Conservation (phyloP, 2,797 vertebrate genomes). For the Mormyrus proboscirostris region DNA sequence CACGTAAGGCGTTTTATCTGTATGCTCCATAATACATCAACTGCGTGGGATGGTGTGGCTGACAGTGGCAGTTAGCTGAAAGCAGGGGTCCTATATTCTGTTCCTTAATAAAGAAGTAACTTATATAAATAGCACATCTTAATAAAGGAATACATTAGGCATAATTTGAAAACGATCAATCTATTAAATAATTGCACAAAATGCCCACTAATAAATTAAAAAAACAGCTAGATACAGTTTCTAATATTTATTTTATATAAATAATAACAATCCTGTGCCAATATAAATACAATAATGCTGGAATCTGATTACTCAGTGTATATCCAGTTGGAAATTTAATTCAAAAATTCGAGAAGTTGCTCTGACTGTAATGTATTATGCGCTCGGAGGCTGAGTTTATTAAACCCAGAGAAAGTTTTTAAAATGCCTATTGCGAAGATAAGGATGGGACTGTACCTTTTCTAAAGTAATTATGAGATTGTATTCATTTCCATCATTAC, state of each 20-base stretch:
- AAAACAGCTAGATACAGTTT: slow-evolving; percentile 47
- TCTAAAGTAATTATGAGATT: slow-evolving; percentile 78
- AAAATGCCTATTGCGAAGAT: slow-evolving; percentile 76
- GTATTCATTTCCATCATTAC: slow-evolving; percentile 82
- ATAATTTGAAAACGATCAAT: slow-evolving; percentile 45
- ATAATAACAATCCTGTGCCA: slow-evolving; percentile 74
- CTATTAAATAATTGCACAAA: slow-evolving; percentile 53
- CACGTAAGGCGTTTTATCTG: neutral
- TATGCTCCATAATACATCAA: neutral
- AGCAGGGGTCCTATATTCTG: slow-evolving; percentile 24
- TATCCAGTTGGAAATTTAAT: slow-evolving; percentile 68
- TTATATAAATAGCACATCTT: slow-evolving; percentile 41
- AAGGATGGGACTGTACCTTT: slow-evolving; percentile 71
- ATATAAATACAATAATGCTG: slow-evolving; percentile 74
- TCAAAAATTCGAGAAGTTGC: slow-evolving; percentile 74
- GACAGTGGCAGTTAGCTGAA: slow-evolving; percentile 42
- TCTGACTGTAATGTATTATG: slow-evolving; percentile 66
- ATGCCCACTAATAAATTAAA: slow-evolving; percentile 44
- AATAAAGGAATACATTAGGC: slow-evolving; percentile 49
- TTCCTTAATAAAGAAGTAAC: slow-evolving; percentile 43
- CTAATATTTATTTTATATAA: slow-evolving; percentile 69
- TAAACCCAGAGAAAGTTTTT: slow-evolving; percentile 67
- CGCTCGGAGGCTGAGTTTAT: slow-evolving; percentile 62
- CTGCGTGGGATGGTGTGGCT: neutral
- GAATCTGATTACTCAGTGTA: slow-evolving; percentile 67